phyloP scores from a whole-genome alignment of 2,113 vertebrate species.

The Rallus limicola region DNA sequence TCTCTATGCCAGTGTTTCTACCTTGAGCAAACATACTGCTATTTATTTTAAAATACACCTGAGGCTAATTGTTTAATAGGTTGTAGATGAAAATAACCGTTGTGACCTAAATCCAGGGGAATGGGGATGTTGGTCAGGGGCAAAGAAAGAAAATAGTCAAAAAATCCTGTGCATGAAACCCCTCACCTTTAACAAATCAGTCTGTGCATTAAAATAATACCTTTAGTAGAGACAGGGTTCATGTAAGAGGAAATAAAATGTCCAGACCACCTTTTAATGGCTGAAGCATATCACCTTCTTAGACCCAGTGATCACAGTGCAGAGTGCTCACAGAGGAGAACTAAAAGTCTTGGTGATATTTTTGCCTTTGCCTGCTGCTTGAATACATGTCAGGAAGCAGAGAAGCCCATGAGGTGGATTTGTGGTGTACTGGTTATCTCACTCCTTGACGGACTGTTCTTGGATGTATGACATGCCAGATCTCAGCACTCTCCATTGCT shows the following conservation, averaged over 20 bases:
- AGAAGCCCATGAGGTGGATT: neutral
- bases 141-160: neutral
- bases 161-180: neutral
- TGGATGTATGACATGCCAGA: neutral
- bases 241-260: neutral
- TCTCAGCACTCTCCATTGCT: neutral
- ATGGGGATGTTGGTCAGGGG: too few relatives aligned
- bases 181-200: neutral
- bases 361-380: neutral
- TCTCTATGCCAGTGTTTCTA: neutral
- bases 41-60: neutral
- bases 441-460: neutral
- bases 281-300: neutral
- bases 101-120: neutral
- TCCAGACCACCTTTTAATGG: neutral
- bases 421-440: neutral
- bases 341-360: neutral
- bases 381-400: neutral
- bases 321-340: neutral
- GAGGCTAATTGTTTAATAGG: neutral
- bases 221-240: neutral
- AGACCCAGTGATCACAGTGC: accelerated
- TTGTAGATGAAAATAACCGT: neutral
- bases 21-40: neutral
- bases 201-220: neutral